Evolutionary conservation across 2,888 invertebrate genomes (phyloP), one percentile per base, ranked within the genome.

Genomic region (Nemapogon koenigi): DNA sequence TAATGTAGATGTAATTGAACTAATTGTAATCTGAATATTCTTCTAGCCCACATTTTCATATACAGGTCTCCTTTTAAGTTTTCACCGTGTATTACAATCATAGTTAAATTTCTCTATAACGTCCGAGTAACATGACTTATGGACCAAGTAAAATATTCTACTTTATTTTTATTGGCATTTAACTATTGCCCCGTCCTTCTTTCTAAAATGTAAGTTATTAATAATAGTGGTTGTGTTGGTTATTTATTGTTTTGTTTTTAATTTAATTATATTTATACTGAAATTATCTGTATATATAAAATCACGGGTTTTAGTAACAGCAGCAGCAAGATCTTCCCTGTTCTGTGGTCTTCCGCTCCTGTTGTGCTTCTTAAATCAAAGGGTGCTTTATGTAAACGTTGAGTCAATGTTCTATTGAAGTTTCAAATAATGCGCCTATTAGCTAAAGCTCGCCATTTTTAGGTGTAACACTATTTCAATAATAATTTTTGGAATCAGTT

Each of bases 201-300:
- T n/a, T n/a, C n/a, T 22, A 22, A 22, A 22, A 22, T 10, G 10
- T 22, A 22, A 6, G 6, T 22, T 10, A 22, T 22, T 22, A 6
- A 22, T 22, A 22, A 22, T 22, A 22, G 59, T 57, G 73, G 71
- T 76, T 76, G 76, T 76, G 75, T 75, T 72, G 65, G 57, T 70
- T 72, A 75, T 75, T 76, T 75, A 72, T 73, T 48, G 41, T 44
- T 72, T 73, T 65, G 55, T 67, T 65, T n/a, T 40, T 71, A 63
- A 67, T 67, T 73, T 68, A 69, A 51, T 60, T 65, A 67, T 71
- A 69, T 72, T 72, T 70, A 70, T 71, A 66, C 61, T 59, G 67
- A 70, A 71, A 51, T 60, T 57, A 55, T 57, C 49, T 60, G 55
- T 51, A 51, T 52, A 58, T 58, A 56, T 31, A 17, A 31, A 31